Base-by-base conservation (phyloP, 2,888 invertebrate genomes). In the Ophioninae sp. region DNA sequence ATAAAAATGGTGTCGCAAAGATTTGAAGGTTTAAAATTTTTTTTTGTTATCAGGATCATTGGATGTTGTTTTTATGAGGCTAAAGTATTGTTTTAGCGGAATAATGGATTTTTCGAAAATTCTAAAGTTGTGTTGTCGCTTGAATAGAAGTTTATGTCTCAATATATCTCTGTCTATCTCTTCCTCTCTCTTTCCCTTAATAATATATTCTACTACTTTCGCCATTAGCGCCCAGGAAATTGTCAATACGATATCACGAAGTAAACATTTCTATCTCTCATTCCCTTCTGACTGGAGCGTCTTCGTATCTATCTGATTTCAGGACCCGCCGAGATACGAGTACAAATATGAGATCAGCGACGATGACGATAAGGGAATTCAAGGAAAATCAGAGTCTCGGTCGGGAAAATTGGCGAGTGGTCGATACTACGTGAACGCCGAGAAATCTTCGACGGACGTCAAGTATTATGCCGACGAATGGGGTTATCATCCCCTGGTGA, bases 401-500 rank as follows among this genome's bases (percentile, higher is more conserved):
- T 87, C 82, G 39, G 90, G 88, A 13, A 89, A 90, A 71, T 83
- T 88, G 65, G 88, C 89, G 9, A 90, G 85, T 64, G 89, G 89
- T 86, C 88, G 87, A 86, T 90, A 90, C 78, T 89, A 88, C 84
- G 86, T 89, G 69, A 90, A 88, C 76, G 87, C 87, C 39, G 88
- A 87, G 73, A 86, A 88, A 81, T 87, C 89, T 10, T 87, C 87
- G 22, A 87, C 89, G 30, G 94, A 94, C 81, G 95, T 95, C 23
- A 93, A 94, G 84, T 95, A 96, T 90, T 92, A 95, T 56, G 95
- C 95, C 0, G 95, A 96, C 88, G 94, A 94, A 88, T 95, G 94
- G 94, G 95, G 95, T 17, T 95, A 95, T 92, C 95, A 95, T 92
- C 95, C 95, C 7, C 94, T 95, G 22, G 94, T 95, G 68, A 93